Evolutionary conservation across 2,113 vertebrate species (phyloP).

Genomic region (Smithornis capensis): DNA sequence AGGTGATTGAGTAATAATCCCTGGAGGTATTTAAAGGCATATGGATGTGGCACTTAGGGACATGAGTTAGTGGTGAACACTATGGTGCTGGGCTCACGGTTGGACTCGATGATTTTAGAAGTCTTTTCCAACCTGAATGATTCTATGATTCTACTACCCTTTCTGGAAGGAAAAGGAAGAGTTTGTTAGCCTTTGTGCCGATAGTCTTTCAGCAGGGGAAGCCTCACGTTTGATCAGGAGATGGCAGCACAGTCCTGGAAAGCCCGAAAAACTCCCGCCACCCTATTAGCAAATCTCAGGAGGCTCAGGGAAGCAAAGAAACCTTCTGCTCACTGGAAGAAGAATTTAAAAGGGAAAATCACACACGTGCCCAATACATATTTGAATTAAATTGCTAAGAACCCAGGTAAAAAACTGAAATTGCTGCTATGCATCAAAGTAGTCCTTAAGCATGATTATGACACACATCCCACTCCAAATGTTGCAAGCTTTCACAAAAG

Average conservation of each 20-base stretch:
- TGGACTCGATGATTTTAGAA: background rate
- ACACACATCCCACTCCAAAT: background rate
- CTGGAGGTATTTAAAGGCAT: background rate
- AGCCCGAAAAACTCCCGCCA: background rate
- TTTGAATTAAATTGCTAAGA: background rate
- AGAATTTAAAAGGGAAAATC: background rate
- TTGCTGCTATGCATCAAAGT: background rate
- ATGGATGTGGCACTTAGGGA: background rate
- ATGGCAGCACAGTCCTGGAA: slow-evolving; percentile 42
- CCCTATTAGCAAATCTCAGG: background rate
- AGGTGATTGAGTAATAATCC: too few relatives aligned
- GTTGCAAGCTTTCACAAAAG: background rate
- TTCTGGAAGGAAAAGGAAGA: background rate
- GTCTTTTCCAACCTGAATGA: background rate
- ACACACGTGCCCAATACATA: fast-evolving
- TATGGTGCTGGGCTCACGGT: background rate
- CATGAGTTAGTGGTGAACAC: background rate
- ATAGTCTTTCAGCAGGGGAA: background rate
- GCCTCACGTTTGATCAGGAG: background rate
- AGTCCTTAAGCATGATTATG: too few relatives aligned
- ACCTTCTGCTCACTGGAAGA: background rate
- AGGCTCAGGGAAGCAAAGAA: background rate
- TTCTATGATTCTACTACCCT: background rate
- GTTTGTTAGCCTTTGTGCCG: fast-evolving
- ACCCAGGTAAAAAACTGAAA: background rate